phyloP scores from a whole-genome alignment of 2,113 vertebrate genomes.

The Urocitellus parryii region DNA sequence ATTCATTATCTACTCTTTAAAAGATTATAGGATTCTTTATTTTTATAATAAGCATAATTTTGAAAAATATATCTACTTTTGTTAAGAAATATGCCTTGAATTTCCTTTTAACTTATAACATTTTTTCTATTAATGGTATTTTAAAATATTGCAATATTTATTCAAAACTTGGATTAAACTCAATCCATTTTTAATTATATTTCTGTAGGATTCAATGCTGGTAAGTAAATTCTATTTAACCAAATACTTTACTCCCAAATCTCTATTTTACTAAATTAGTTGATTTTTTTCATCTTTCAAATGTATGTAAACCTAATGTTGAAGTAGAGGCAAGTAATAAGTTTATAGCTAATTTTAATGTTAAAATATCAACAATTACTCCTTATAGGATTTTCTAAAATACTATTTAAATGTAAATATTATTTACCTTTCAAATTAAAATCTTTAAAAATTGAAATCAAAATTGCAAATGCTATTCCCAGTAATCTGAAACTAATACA shows the following conservation, averaged over 20 bases:
- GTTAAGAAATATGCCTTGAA: not conserved
- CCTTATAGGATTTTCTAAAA: not conserved
- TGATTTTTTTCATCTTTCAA: not conserved
- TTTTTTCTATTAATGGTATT: not conserved
- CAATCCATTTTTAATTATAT: not conserved
- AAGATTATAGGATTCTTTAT: not conserved
- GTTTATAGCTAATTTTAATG: not conserved
- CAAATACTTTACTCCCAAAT: not conserved
- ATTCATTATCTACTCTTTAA: not conserved
- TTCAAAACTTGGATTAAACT: not conserved
- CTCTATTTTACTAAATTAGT: not conserved
- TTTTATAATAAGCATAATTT: not conserved
- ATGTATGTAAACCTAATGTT: not conserved
- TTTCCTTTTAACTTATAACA: not conserved
- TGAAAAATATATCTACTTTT: not conserved
- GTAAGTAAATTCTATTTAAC: not conserved
- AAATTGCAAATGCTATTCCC: not conserved
- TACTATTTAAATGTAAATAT: not conserved
- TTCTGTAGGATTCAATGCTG: not conserved
- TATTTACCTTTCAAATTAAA: slow-evolving; percentile 3
- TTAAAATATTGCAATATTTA: not conserved
- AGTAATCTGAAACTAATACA: not conserved
- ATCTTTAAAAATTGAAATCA: not conserved
- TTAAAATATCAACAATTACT: not conserved
- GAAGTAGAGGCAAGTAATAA: not conserved